These are phyloP conservation scores for Rhyacichthys aspro DNA, from an alignment of 2,797 vertebrate species.

Conservation along the genomic window DNA sequence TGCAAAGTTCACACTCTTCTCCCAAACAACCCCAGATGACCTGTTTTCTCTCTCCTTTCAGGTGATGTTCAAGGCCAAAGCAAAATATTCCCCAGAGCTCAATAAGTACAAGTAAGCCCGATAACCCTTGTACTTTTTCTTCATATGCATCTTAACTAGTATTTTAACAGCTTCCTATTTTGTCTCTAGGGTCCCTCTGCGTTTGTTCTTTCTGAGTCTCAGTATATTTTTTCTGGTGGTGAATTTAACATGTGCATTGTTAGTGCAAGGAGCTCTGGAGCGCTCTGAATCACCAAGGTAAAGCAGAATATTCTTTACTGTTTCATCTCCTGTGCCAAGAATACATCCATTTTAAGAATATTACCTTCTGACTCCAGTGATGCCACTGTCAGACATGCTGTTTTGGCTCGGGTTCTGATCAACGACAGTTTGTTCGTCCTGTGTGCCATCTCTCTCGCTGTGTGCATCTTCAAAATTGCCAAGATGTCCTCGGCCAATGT, in stretches of 20 bases:
- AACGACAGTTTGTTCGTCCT: conserved; percentile 93
- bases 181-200: conserved; percentile 83
- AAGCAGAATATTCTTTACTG: background rate
- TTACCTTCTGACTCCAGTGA: conserved; percentile 60
- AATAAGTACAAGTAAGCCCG: conserved; percentile 94
- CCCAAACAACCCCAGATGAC: background rate
- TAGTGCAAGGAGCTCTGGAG: conserved; percentile 83
- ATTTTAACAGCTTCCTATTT: conserved; percentile 10
- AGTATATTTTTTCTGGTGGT: conserved; percentile 90
- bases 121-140: background rate
- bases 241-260: conserved; percentile 90
- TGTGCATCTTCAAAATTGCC: conserved; percentile 92
- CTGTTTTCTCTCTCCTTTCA: conserved; percentile 45
- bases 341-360: too few relatives aligned
- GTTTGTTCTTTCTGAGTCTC: conserved; percentile 86
- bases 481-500: conserved; percentile 97
- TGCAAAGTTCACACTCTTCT: conserved; percentile 38
- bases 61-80: conserved; percentile 94
- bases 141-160: conserved; percentile 20
- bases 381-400: conserved; percentile 80
- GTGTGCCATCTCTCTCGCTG: conserved; percentile 89
- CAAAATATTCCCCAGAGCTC: conserved; percentile 94
- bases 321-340: background rate
- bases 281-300: conserved; percentile 65
- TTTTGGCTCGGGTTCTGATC: conserved; percentile 87